phyloP scores from a whole-genome alignment of 2,888 invertebrate genomes.

The Hoplodrina blanda region DNA sequence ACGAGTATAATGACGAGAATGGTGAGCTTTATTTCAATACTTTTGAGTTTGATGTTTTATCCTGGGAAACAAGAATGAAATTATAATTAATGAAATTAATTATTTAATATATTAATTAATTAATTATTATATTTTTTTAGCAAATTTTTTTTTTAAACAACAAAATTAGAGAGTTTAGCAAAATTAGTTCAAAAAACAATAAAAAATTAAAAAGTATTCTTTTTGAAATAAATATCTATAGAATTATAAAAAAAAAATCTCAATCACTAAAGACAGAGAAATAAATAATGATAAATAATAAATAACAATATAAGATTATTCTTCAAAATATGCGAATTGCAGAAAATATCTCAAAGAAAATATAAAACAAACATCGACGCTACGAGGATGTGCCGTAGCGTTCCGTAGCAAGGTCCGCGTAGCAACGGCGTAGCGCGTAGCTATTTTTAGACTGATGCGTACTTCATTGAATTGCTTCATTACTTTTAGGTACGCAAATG shows the following conservation, averaged over 20 bases:
- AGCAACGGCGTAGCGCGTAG: conserved; percentile 51
- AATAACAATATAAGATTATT: not conserved
- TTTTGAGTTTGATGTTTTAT: not conserved
- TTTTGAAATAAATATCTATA: no score
- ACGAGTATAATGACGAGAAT: conserved; percentile 31
- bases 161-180: no score
- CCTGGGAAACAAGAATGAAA: not conserved
- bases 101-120: no score
- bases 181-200: no score
- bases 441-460: conserved; percentile 40
- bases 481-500: conserved; percentile 25
- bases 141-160: no score
- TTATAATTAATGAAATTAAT: no score
- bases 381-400: conserved; percentile 43
- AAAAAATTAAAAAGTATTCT: no score
- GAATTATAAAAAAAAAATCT: no score
- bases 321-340: not conserved
- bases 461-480: conserved; percentile 24
- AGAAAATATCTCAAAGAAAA: not conserved
- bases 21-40: conserved; percentile 11
- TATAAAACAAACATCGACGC: conserved; percentile 14
- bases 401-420: conserved; percentile 59
- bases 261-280: not conserved
- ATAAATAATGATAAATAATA: not conserved
- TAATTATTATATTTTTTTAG: no score